A percentile compares a stretch with the other conserved stretches of the same genome.
phyloP scores from a whole-genome alignment of 2,113 vertebrate species.

The Chinchilla lanigera region DNA sequence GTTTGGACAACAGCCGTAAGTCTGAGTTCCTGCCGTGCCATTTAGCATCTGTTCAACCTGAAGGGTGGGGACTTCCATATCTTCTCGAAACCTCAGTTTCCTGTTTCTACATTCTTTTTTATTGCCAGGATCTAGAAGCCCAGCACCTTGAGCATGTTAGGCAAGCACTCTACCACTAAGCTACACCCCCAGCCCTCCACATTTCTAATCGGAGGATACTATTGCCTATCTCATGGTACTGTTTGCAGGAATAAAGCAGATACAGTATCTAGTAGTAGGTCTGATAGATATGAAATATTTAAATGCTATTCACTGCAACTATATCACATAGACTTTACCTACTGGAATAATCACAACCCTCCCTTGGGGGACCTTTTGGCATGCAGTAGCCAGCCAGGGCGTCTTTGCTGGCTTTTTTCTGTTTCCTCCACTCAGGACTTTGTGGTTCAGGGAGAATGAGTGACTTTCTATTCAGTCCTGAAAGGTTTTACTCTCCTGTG shows the following conservation, averaged over 20 bases:
- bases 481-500: slow-evolving; percentile 41
- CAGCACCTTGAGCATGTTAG: neutral
- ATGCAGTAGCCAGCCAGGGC: neutral
- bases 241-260: neutral
- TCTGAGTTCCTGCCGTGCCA: neutral
- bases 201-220: neutral
- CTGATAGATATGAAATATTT: neutral
- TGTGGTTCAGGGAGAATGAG: slow-evolving; percentile 34
- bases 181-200: no score
- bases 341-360: neutral
- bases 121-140: neutral
- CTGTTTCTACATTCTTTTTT: neutral
- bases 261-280: neutral
- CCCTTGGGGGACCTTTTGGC: neutral
- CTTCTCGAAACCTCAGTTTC: neutral
- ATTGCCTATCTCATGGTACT: neutral
- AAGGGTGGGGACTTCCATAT: neutral
- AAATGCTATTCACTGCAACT: neutral
- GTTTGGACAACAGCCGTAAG: neutral
- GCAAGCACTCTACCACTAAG: neutral
- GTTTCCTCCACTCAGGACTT: neutral
- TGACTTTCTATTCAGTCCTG: slow-evolving; percentile 46
- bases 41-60: neutral
- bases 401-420: neutral
- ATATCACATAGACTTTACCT: neutral